phyloP scores from a whole-genome alignment of 2,113 vertebrate species.

The Psammodynastes pulverulentus region DNA sequence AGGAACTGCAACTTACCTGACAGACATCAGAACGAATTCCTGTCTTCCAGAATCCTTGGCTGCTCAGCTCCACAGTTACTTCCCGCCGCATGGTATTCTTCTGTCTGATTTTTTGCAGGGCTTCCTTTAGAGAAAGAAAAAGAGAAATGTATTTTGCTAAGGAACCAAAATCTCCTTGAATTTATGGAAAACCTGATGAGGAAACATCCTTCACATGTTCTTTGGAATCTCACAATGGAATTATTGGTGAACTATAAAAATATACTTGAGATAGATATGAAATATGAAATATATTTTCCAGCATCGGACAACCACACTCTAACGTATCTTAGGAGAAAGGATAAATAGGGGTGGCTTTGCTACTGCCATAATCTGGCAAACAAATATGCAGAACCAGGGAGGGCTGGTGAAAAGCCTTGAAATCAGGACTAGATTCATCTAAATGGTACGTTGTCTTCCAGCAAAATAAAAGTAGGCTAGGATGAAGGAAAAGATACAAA shows the following conservation, averaged over 20 bases:
- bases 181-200: neutral
- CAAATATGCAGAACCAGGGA: neutral
- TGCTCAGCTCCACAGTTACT: slow-evolving; percentile 97
- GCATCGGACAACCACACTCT: no score
- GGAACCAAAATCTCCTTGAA: neutral
- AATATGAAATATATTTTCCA: no score
- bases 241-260: neutral
- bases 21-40: slow-evolving; percentile 98
- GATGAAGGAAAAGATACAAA: neutral
- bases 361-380: neutral
- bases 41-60: slow-evolving; percentile 98
- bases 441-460: no score
- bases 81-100: slow-evolving; percentile 99
- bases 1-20: slow-evolving; percentile 76
- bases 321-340: neutral
- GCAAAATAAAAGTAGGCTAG: neutral
- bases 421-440: neutral
- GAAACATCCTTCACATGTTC: neutral
- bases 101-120: slow-evolving; percentile 98
- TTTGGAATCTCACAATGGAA: neutral
- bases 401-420: neutral
- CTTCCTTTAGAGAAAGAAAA: slow-evolving; percentile 77
- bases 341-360: neutral
- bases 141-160: neutral
- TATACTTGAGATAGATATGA: no score